A percentile compares a stretch with the other conserved stretches of the same genome.
phyloP scores from a whole-genome alignment of 2,113 vertebrate species.

The Suncus etruscus region DNA sequence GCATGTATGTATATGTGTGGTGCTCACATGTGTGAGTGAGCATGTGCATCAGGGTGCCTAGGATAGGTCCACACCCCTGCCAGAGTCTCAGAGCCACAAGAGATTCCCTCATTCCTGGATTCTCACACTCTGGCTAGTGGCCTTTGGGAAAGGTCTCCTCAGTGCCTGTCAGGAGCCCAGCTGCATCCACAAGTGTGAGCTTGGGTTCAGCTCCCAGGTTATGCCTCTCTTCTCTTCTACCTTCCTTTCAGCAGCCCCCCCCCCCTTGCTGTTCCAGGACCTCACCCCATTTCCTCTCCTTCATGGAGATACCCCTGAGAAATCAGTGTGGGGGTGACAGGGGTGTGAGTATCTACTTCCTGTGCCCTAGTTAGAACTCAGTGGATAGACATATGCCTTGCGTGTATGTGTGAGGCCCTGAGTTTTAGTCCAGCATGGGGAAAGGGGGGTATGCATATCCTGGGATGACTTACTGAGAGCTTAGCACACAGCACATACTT shows the following conservation, averaged over 20 bases:
- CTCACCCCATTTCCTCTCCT: background rate
- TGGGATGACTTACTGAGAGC: background rate
- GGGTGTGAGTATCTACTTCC: background rate
- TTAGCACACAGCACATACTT: background rate
- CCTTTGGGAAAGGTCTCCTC: background rate
- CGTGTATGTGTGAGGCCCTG: too few species aligned
- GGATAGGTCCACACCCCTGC: background rate
- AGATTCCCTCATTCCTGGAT: background rate
- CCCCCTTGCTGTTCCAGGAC: background rate
- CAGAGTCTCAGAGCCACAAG: rapidly evolving
- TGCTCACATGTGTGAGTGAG: too few species aligned
- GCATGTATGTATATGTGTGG: too few species aligned
- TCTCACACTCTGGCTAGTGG: background rate
- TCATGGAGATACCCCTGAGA: background rate
- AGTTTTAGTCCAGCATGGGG: too few species aligned
- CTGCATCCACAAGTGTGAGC: background rate
- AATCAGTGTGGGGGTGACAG: background rate
- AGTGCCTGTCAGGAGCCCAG: background rate
- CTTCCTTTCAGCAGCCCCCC: background rate
- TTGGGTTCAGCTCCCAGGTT: background rate
- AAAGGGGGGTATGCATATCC: too few species aligned
- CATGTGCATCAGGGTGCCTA: background rate
- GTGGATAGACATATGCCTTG: too few species aligned
- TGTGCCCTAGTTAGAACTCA: background rate
- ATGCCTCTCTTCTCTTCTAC: background rate